phyloP scores from a whole-genome alignment of 37 sponge, comb jelly and placozoan species.

The Mnemiopsis leidyi region DNA sequence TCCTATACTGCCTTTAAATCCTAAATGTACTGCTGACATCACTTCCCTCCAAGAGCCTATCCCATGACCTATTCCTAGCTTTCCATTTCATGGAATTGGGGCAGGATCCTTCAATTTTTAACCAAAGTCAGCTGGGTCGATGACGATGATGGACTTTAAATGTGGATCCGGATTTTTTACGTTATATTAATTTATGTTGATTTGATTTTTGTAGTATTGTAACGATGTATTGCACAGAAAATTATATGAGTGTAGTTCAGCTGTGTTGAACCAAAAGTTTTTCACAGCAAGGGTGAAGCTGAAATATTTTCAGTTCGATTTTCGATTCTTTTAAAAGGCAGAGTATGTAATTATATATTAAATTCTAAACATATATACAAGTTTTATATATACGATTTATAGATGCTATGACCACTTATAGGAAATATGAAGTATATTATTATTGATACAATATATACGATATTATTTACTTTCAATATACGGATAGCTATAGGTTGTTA shows the following conservation, averaged over 20 bases:
- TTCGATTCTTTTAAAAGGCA: not conserved
- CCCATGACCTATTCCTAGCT: no score
- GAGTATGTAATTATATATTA: not conserved
- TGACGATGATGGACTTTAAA: not conserved
- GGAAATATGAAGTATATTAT: not conserved
- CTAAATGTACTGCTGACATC: not conserved
- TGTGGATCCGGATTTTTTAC: not conserved
- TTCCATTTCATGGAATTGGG: no score
- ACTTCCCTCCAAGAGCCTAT: not conserved
- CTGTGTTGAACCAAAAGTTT: not conserved
- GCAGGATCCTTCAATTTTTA: not conserved
- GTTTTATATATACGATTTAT: not conserved
- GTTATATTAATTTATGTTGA: slow-evolving; percentile 58
- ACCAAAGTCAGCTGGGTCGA: not conserved
- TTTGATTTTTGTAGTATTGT: slow-evolving; percentile 53
- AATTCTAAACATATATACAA: not conserved
- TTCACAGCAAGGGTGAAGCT: not conserved
- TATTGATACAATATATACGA: not conserved
- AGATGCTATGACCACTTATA: not conserved
- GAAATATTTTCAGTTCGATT: not conserved
- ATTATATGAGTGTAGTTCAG: not conserved
- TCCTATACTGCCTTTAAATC: not conserved
- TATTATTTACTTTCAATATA: not conserved
- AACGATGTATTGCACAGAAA: not conserved
- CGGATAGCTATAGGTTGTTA: not conserved